Conservation (phyloP, 2,888 invertebrate species). For the Epistrophella euchroma region DNA sequence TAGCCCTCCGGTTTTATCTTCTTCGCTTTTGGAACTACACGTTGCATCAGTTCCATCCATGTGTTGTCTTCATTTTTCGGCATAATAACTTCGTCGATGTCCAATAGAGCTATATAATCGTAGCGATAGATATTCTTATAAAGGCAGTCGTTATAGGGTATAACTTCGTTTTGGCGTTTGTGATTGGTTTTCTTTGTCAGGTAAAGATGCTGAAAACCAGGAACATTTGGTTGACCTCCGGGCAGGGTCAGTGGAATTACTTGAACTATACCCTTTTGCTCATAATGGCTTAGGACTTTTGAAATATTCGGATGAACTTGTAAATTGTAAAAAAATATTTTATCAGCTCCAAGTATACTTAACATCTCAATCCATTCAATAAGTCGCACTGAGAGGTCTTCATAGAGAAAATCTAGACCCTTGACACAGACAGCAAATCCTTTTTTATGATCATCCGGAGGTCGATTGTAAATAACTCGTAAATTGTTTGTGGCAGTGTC, state of each 20-base stretch:
- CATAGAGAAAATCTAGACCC: constrained; percentile 95
- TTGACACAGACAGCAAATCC: constrained; percentile 97
- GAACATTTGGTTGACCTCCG: constrained; percentile 95
- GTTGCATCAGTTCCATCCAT: constrained; percentile 92
- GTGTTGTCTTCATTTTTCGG: constrained; percentile 88
- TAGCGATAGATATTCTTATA: constrained; percentile 96
- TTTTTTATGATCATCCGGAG: constrained; percentile 86
- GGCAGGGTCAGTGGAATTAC: constrained; percentile 93
- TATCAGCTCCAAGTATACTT: constrained; percentile 93
- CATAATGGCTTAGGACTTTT: constrained; percentile 89
- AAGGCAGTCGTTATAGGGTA: constrained; percentile 98
- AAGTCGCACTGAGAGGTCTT: constrained; percentile 94
- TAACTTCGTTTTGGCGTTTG: constrained; percentile 96
- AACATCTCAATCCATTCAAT: constrained; percentile 98
- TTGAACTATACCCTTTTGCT: constrained; percentile 87
- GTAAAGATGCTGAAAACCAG: constrained; percentile 94
- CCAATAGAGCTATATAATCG: constrained; percentile 94
- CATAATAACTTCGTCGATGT: constrained; percentile 98
- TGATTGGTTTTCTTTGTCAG: constrained; percentile 95
- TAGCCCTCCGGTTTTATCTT: constrained; percentile 86
- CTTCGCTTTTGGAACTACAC: constrained; percentile 87
- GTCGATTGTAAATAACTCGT: constrained; percentile 91
- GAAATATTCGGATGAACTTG: constrained; percentile 96
- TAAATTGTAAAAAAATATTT: constrained; percentile 95
- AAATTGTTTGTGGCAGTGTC: constrained; percentile 94